These are phyloP conservation scores for Todiramphus saurophagus DNA, from an alignment of 2,113 vertebrate species.

Conservation along the genomic window DNA sequence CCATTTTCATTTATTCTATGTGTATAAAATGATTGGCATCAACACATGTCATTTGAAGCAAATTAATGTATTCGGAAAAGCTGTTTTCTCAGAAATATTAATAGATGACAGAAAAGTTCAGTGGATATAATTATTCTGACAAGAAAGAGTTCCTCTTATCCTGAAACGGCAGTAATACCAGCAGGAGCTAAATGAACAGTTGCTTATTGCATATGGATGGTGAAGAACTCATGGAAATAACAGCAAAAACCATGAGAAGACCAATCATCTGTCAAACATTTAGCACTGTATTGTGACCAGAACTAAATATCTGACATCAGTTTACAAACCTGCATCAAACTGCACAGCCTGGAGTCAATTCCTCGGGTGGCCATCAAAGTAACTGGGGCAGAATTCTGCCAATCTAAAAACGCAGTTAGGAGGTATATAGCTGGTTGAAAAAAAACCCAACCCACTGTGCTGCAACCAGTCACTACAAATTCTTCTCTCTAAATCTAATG, in stretches of 20 bases:
- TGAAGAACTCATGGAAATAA: neutral
- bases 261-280: neutral
- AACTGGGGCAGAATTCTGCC: neutral
- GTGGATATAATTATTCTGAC: neutral
- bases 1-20: neutral
- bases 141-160: neutral
- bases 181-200: neutral
- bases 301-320: neutral
- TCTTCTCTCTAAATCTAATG: neutral
- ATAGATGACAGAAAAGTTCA: neutral
- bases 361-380: neutral
- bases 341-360: neutral
- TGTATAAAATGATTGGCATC: neutral
- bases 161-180: neutral
- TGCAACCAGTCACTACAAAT: neutral
- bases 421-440: neutral
- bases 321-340: neutral
- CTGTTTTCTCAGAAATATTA: neutral
- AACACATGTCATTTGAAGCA: neutral
- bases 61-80: neutral
- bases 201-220: neutral
- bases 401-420: neutral
- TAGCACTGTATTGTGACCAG: neutral
- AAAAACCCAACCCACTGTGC: accelerated
- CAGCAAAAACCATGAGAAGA: neutral